Evolutionary conservation across 1,140 invertebrate species (phyloP).

Genomic region (Luehdorfia chinensis): DNA sequence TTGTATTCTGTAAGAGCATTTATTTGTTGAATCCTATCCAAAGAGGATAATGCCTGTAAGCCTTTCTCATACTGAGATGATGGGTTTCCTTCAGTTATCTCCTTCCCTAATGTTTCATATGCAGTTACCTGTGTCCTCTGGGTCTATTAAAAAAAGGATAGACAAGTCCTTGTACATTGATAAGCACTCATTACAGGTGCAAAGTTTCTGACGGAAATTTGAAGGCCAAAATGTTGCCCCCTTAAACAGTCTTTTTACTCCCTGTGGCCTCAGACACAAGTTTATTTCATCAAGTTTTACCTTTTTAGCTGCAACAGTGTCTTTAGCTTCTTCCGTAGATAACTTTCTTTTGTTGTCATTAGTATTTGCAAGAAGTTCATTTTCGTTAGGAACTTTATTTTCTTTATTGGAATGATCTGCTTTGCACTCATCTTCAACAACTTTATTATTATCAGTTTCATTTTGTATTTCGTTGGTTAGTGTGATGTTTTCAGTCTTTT

Average conservation of each 20-base stretch:
- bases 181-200: constrained; percentile 82
- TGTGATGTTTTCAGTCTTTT: constrained; percentile 5
- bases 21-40: constrained; percentile 90
- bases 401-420: not conserved
- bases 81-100: constrained; percentile 68
- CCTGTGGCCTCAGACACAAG: constrained; percentile 42
- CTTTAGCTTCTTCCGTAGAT: constrained; percentile 29
- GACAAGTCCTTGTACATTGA: constrained; percentile 83
- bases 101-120: constrained; percentile 89
- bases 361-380: constrained; percentile 11
- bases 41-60: constrained; percentile 84
- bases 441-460: constrained; percentile 19
- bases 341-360: constrained; percentile 45
- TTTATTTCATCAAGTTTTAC: constrained; percentile 31
- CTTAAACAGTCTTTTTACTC: constrained; percentile 35
- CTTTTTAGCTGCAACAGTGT: constrained; percentile 37
- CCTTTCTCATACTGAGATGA: constrained; percentile 86
- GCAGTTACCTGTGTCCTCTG: constrained; percentile 89
- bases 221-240: constrained; percentile 83
- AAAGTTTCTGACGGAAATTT: constrained; percentile 86
- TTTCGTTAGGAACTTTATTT: constrained; percentile 15
- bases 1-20: constrained; percentile 92
- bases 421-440: not conserved
- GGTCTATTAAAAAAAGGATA: constrained; percentile 86
- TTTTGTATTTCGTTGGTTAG: constrained; percentile 9